A percentile compares a stretch with the other conserved stretches of the same genome.
These are phyloP conservation scores for Anoura caudifer DNA, from an alignment of 2,113 vertebrate genomes.

Conservation along the genomic window DNA sequence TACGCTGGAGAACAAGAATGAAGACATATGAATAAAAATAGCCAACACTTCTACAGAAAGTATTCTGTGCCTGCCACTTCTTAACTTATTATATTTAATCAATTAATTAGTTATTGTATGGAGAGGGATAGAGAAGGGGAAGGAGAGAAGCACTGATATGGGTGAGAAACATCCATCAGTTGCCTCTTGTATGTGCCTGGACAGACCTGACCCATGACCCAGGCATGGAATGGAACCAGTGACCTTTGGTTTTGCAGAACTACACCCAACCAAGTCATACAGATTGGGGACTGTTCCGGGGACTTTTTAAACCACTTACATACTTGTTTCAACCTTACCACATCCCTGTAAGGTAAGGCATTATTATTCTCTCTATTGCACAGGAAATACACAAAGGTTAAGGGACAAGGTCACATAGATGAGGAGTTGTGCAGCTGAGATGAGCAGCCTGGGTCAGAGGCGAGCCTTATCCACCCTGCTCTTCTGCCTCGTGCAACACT, in stretches of 20 bases:
- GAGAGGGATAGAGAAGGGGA: too few relatives aligned
- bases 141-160: too few relatives aligned
- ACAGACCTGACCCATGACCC: too few relatives aligned
- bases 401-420: neutral
- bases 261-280: too few relatives aligned
- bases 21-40: neutral
- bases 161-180: too few relatives aligned
- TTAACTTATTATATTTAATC: neutral
- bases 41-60: neutral
- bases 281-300: too few relatives aligned
- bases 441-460: neutral
- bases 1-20: neutral
- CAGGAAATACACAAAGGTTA: neutral
- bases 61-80: neutral
- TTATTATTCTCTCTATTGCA: neutral
- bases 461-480: neutral
- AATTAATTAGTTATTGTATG: too few relatives aligned
- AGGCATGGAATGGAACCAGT: too few relatives aligned
- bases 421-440: neutral
- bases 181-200: too few relatives aligned
- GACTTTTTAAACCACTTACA: neutral
- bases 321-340: neutral
- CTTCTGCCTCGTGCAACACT: accelerated
- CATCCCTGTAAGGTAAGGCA: accelerated
- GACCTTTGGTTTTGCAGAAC: too few relatives aligned